Evolutionary conservation across 2,888 invertebrate species (phyloP), one percentile per base, ranked within the genome.

Genomic region (Sthenelais limicola): DNA sequence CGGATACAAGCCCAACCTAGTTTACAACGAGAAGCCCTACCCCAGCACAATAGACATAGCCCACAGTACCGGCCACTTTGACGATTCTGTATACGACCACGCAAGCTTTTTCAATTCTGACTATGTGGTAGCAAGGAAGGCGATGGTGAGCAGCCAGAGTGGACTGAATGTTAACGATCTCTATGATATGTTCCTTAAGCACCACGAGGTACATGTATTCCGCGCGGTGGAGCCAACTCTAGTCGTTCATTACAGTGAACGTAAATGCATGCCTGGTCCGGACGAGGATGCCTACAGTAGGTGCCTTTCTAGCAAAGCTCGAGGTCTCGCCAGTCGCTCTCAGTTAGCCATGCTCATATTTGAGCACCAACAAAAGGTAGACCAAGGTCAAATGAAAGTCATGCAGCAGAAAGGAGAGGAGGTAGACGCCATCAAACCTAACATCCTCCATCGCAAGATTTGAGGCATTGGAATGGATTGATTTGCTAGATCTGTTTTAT

Each of bases 51-150:
- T 87, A 5, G 86, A 88, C 28, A 80, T 87, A 24, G 83, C 80
- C 66, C 81, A 81, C 72, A 82, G 82, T 52, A 79, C 91, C 35
- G 96, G 96, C 0, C 93, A 93, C 86, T 96, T 94, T 87, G 94
- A 95, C 87, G 88, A 90, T 70, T 91, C 92, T 82, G 91, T 93
- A 81, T 93, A 90, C 79, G 91, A 92, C 77, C 93, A 92, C 80
- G 90, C 94, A 68, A 91, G 94, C 35, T 94, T 97, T 87, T 96
- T 96, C 88, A 92, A 92, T 75, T 91, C 91, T 72, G 98, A 98
- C 89, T 88, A 83, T 81, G 90, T 92, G 18, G 88, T 89, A 81
- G 93, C 92, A 69, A 90, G 94, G 18, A 92, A 92, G 85, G 87
- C 89, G 72, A 85, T 91, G 32, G 90, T 91, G 81, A 84, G 87